These are phyloP conservation scores for Holocentrus rufus DNA, from an alignment of 2,797 vertebrate genomes.

Conservation along the genomic window DNA sequence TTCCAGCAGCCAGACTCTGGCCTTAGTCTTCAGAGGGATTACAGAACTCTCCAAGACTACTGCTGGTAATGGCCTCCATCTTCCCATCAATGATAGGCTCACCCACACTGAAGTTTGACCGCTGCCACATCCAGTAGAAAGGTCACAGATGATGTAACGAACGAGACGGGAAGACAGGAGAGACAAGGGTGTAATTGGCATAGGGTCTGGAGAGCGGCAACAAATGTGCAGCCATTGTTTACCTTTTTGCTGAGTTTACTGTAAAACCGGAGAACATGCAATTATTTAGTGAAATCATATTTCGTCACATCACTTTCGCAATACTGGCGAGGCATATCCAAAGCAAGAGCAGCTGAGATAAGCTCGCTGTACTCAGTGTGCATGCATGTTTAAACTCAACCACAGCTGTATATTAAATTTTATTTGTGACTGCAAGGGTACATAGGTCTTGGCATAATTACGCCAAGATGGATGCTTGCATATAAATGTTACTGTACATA, in stretches of 20 bases:
- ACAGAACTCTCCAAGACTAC: slow-evolving; percentile 63
- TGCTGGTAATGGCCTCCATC: slow-evolving; percentile 71
- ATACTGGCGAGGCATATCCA: slow-evolving; percentile 45
- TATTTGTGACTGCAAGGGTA: slow-evolving; percentile 40
- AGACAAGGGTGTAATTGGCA: slow-evolving; percentile 64
- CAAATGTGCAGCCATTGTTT: slow-evolving; percentile 32
- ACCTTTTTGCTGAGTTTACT: slow-evolving; percentile 13
- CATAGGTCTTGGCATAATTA: slow-evolving; percentile 30
- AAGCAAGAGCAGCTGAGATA: slow-evolving; percentile 66
- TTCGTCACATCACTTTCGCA: slow-evolving; percentile 45
- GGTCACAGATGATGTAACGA: slow-evolving; percentile 75
- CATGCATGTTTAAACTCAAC: slow-evolving; percentile 31
- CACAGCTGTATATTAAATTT: slow-evolving; percentile 27
- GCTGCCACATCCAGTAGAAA: slow-evolving; percentile 72
- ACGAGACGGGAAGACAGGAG: slow-evolving; percentile 59
- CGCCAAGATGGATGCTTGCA: background rate
- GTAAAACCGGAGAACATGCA: slow-evolving; percentile 10
- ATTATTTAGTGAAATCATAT: background rate
- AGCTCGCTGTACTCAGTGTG: slow-evolving; percentile 38
- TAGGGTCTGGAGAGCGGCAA: slow-evolving; percentile 44
- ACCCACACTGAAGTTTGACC: slow-evolving; percentile 63
- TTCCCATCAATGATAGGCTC: slow-evolving; percentile 66
- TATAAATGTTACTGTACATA: slow-evolving; percentile 32
- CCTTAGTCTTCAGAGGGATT: slow-evolving; percentile 63
- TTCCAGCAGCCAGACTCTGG: slow-evolving; percentile 38